phyloP scores from a whole-genome alignment of 2,113 vertebrate species.

The Numida meleagris region DNA sequence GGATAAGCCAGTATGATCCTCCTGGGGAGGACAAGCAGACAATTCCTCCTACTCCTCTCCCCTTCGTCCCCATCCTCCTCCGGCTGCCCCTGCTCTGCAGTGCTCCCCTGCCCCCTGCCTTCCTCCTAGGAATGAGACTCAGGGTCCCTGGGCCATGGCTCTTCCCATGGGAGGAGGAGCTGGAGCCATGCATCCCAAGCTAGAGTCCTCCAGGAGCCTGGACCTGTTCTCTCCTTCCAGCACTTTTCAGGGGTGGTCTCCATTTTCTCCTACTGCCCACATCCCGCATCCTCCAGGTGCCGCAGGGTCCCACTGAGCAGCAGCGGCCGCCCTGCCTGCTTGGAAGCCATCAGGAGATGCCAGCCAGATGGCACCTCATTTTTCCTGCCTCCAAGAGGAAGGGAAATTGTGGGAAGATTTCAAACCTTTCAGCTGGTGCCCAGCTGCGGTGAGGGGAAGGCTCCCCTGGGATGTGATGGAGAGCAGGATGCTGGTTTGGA shows the following conservation, averaged over 20 bases:
- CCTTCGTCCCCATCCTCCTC: not conserved
- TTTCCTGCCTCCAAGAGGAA: slow-evolving; percentile 56
- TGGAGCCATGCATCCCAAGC: not conserved
- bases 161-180: not conserved
- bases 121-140: not conserved
- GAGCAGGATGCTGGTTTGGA: slow-evolving; percentile 35
- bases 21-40: slow-evolving; percentile 29
- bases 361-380: not conserved
- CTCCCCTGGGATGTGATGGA: slow-evolving; percentile 42
- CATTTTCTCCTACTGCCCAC: slow-evolving; percentile 3
- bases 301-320: not conserved
- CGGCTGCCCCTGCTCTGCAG: not conserved
- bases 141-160: not conserved
- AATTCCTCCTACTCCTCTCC: not conserved
- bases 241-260: not conserved
- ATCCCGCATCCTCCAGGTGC: slow-evolving; percentile 27
- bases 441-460: slow-evolving; percentile 32
- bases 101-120: not conserved
- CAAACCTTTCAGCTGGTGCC: slow-evolving; percentile 62
- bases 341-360: not conserved
- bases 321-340: not conserved
- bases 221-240: not conserved
- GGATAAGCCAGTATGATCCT: slow-evolving; percentile 95
- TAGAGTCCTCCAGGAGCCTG: not conserved
- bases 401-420: slow-evolving; percentile 64